Base-by-base conservation (phyloP, 2,888 invertebrate genomes). In the Uropetala carovei region DNA sequence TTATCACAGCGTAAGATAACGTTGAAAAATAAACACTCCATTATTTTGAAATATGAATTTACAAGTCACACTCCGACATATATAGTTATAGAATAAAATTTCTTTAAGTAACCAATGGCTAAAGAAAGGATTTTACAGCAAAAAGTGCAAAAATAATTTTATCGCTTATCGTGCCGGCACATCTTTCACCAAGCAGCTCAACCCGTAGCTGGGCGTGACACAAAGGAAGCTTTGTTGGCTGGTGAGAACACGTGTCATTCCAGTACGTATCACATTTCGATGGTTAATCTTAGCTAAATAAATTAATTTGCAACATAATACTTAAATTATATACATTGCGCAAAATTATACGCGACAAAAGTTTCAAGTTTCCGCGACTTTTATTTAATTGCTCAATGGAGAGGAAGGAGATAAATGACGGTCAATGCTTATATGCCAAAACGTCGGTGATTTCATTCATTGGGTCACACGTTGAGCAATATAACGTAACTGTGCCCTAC, bases 391-490 rank as follows among this genome's bases (percentile, higher is more conserved):
- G 27, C 3, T 43, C 43, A 27, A 75, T 5, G 22, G 18, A 75
- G 27, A 0, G 60, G 43, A 43, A 60, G 60, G 0, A 10, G 27
- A 27, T 27, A 27, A 27, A 27, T 27, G 22, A 75, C 27, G 10
- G 13, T 16, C 43, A 43, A 18, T 68, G 64, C 89, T 18, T 18
- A 89, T 64, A 13, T n/a, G n/a, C 16, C 9, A 4, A 18, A 30
- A 89, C 22, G 18, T 60, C 43, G 13, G 30, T 56, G n/a, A 89
- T 43, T 64, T 60, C 27, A 86, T 86, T n/a, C 14, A 60, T 89
- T 64, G 30, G 18, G 60, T 60, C 60, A 30, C 60, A 7, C 27
- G 43, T 89, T 89, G 75, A 22, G 75, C 27, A 27, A 75, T 22
- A 27, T 27, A 11, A 75, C 75, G 75, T 75, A 75, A 75, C 75